These are phyloP conservation scores for Lottia gigantea DNA, from an alignment of 2,888 invertebrate genomes.

Conservation along the genomic window DNA sequence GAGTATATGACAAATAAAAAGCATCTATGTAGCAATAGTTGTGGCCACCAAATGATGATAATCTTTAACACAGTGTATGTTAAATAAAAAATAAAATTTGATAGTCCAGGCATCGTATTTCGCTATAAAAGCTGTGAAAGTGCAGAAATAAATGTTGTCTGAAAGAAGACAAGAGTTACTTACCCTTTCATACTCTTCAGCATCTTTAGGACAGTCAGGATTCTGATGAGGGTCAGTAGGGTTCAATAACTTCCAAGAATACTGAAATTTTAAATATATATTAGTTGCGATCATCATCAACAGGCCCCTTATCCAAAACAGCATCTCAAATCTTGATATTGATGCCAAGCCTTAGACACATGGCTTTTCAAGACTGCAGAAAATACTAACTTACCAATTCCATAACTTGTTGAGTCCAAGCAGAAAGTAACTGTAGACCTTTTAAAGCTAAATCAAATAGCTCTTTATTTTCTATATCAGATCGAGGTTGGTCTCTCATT, in stretches of 20 bases:
- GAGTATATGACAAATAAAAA: too few species aligned
- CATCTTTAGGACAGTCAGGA: conserved; percentile 92
- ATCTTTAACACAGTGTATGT: too few species aligned
- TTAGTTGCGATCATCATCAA: not conserved
- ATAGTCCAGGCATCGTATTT: too few species aligned
- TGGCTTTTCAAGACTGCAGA: too few species aligned
- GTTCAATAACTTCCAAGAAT: conserved; percentile 97
- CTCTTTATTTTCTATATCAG: conserved; percentile 90
- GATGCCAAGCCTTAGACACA: too few species aligned
- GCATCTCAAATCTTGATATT: too few species aligned
- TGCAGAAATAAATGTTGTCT: too few species aligned
- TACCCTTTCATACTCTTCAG: conserved; percentile 97
- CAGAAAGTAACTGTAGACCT: conserved; percentile 91
- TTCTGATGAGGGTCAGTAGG: conserved; percentile 98
- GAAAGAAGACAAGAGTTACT: conserved; percentile 34
- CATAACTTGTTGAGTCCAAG: conserved; percentile 97
- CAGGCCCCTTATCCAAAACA: too few species aligned
- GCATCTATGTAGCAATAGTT: too few species aligned
- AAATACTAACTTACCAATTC: conserved; percentile 74
- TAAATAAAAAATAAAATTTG: too few species aligned
- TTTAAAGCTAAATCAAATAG: conserved; percentile 90
- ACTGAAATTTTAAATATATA: conserved; percentile 65
- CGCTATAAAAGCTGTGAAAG: too few species aligned
- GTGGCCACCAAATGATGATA: too few species aligned
- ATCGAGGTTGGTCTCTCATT: conserved; percentile 87